Evolutionary conservation across 2,113 vertebrate species (phyloP), one percentile per base, ranked within the genome.

Genomic region (Triplophysa dalaica): DNA sequence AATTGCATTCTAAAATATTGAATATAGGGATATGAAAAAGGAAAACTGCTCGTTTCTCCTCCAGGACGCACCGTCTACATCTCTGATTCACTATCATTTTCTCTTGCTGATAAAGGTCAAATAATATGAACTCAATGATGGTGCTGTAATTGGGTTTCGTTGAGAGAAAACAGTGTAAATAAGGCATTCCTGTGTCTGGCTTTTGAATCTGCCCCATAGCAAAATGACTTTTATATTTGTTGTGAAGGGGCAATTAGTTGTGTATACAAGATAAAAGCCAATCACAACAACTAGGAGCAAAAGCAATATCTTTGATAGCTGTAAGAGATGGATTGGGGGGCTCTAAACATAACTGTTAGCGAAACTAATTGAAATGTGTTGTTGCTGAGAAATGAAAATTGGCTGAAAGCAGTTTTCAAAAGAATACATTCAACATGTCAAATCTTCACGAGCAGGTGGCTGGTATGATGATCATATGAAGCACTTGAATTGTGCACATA

Each of bases 61-160:
- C 69, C 2, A 64, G 43, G 45, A 52, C 43, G 17, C 21, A 12
- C 60, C 16, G 8, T 68, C 65, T 63, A 19, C 13, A 4, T 75
- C 16, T 73, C 61, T 64, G 52, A 16, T 52, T 75, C 29, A 16
- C 70, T 58, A 26, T 68, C 24, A 48, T 78, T 78, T 77, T 74
- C 75, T 64, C 75, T 63, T 33, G 54, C 60, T 26, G 70, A 75
- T 75, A 78, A 81, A 70, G 83, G 83, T 84, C 83, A 78, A 72
- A 70, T 75, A 58, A 81, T 69, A 75, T 84, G 75, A 81, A 81
- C 83, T 67, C 75, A 41, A 67, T 75, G 63, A 81, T 61, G 79
- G 56, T 48, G 63, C 7, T 8, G 79, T 81, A 81, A 84, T 78
- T 84, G 83, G 80, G 83, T 75, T 81, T 70, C 68, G 74, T 54